Percentiles rank a stretch among this genome's conserved stretches.
Conservation (phyloP, 2,888 invertebrate species). For the Ormyrus nitidulus region DNA sequence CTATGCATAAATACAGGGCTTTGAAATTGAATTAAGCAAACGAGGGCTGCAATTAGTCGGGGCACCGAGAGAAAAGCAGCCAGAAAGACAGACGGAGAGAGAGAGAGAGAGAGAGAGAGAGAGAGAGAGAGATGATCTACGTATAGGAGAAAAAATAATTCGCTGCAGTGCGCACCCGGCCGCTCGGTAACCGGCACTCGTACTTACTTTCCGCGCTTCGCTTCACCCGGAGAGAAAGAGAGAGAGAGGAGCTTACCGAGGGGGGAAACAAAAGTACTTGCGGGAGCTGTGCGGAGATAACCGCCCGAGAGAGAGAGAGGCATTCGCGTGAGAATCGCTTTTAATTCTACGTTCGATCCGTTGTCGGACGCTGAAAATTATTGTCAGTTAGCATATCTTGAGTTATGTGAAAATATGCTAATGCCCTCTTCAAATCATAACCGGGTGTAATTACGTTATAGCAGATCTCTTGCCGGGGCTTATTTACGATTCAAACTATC, state of each 20-base stretch:
- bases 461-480: too few species aligned
- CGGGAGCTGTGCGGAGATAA: not conserved
- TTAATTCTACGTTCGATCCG: not conserved
- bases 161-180: conserved; percentile 27
- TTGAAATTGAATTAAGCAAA: conserved; percentile 14
- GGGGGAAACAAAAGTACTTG: not conserved
- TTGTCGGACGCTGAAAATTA: not conserved
- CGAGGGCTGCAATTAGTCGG: not conserved
- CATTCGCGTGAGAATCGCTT: conserved; percentile 10
- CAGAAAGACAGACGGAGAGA: not conserved
- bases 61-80: too few species aligned
- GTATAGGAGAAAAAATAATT: conserved; percentile 14
- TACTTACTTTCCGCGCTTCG: conserved; percentile 37
- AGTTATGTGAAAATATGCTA: too few species aligned
- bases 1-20: conserved; percentile 1
- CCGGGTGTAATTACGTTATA: too few species aligned
- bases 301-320: conserved; percentile 8
- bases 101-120: conserved; percentile 1
- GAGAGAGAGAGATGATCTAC: not conserved
- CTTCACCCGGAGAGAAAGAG: conserved; percentile 7
- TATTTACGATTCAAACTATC: too few species aligned
- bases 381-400: too few species aligned
- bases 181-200: conserved; percentile 29
- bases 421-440: too few species aligned
- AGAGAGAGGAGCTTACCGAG: not conserved